Evolutionary conservation across 2,113 vertebrate genomes (phyloP).

Genomic region (Sturnira hondurensis): DNA sequence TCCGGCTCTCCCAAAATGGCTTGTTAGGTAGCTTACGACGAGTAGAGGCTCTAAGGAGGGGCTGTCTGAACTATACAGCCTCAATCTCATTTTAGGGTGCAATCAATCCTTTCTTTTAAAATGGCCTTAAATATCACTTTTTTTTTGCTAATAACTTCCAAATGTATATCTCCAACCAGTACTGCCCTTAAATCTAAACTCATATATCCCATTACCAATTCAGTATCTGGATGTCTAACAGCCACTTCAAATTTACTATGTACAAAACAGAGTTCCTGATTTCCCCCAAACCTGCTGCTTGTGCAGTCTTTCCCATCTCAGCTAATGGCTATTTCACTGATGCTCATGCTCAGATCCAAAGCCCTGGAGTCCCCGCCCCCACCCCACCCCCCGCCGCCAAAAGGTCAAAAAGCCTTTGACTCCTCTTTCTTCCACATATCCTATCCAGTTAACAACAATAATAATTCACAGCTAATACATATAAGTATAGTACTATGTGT

Average conservation of each 20-base stretch:
- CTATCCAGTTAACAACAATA: not conserved
- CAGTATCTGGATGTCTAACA: not conserved
- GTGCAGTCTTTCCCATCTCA: not conserved
- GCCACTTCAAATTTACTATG: not conserved
- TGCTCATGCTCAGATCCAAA: not conserved
- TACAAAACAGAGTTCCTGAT: not conserved
- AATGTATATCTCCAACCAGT: not conserved
- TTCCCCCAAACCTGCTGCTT: not conserved
- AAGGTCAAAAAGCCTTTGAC: not conserved
- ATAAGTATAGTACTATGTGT: not conserved
- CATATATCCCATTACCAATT: not conserved
- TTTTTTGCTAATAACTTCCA: not conserved
- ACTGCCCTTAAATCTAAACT: not conserved
- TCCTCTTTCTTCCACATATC: not conserved
- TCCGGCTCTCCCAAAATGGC: not conserved
- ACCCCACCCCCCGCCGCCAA: too few relatives aligned
- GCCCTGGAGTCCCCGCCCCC: not conserved
- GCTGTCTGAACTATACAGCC: not conserved
- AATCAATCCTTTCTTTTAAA: not conserved
- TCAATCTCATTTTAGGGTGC: not conserved
- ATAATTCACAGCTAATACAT: not conserved
- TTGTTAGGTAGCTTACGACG: not conserved
- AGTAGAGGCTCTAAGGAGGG: not conserved
- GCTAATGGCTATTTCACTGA: not conserved
- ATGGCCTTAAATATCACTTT: not conserved